Evolutionary conservation across 2,797 vertebrate species (phyloP).

Genomic region (Sternotherus odoratus): DNA sequence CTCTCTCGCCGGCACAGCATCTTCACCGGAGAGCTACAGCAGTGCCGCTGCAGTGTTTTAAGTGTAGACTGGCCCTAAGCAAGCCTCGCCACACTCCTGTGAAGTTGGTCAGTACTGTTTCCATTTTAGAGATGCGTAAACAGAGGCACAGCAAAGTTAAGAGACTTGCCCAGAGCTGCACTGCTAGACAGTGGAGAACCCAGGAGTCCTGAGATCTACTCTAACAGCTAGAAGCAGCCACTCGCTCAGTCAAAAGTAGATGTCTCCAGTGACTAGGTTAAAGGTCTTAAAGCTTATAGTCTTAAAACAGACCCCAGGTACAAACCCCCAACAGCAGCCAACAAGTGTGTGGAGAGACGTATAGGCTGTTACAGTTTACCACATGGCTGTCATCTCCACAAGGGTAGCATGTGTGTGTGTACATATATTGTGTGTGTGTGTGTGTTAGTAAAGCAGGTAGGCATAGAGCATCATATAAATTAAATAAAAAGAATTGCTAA

Average conservation of each 20-base stretch:
- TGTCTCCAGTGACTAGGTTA: neutral
- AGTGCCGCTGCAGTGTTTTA: neutral
- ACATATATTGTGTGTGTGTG: neutral
- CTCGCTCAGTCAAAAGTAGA: neutral
- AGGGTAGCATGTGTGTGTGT: neutral
- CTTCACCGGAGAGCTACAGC: neutral
- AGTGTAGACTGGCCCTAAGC: neutral
- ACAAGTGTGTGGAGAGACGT: neutral
- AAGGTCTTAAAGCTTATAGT: neutral
- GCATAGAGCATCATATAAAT: accelerated
- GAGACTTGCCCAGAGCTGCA: neutral
- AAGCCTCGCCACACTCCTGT: neutral
- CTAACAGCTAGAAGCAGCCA: neutral
- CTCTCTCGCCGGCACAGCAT: no score
- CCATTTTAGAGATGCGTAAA: neutral
- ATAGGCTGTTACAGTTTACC: no score
- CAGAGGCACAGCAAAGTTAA: neutral
- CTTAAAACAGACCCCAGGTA: neutral
- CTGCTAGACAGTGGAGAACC: neutral
- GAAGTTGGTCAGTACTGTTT: neutral
- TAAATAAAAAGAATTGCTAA: accelerated
- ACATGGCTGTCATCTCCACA: neutral
- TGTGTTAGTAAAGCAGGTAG: neutral
- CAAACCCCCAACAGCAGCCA: neutral
- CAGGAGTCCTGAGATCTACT: neutral